These are phyloP conservation scores for Odontomachus brunneus DNA, from an alignment of 1,140 invertebrate genomes.

Conservation along the genomic window DNA sequence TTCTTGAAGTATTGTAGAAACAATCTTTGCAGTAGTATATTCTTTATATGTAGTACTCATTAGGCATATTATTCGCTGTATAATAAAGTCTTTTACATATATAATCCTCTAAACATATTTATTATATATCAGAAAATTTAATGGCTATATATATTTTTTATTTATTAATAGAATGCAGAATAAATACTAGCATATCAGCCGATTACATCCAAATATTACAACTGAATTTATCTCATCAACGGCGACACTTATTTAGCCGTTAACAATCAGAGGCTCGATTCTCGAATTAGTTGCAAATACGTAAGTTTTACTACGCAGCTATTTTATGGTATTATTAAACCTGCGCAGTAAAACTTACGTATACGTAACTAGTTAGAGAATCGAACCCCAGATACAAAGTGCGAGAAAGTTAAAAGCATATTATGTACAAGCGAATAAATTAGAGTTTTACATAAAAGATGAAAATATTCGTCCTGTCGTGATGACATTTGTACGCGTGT, in stretches of 20 bases:
- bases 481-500: not conserved
- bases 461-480: not conserved
- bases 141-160: constrained; percentile 27
- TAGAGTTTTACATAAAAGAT: constrained; percentile 5
- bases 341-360: no score
- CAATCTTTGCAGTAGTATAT: not conserved
- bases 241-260: not conserved
- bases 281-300: no score
- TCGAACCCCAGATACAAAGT: constrained; percentile 6
- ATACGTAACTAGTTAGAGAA: no score
- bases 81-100: no score
- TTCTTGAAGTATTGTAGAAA: constrained; percentile 4
- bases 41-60: not conserved
- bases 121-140: constrained; percentile 30
- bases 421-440: constrained; percentile 28
- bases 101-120: not conserved
- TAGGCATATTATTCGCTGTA: not conserved
- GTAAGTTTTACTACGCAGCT: no score
- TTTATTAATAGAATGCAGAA: constrained; percentile 35
- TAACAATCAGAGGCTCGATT: not conserved
- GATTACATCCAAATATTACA: constrained; percentile 4
- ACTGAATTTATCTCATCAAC: constrained; percentile 10
- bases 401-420: not conserved
- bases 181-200: constrained; percentile 9
- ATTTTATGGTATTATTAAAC: no score